phyloP scores from a whole-genome alignment of 1,140 invertebrate species.

The Pollicipes pollicipes region DNA sequence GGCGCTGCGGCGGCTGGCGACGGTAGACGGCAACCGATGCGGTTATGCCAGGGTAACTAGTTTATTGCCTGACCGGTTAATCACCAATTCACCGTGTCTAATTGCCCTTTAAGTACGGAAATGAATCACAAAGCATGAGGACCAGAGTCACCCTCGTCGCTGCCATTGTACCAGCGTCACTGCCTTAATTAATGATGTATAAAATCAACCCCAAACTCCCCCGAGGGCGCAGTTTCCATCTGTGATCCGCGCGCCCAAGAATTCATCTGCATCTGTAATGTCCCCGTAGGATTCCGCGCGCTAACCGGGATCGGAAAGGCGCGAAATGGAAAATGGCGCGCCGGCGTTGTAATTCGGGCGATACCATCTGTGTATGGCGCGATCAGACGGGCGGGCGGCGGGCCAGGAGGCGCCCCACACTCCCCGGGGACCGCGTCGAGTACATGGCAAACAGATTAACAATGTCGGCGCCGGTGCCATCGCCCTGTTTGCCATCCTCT shows the following conservation, averaged over 20 bases:
- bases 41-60: neutral
- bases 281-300: neutral
- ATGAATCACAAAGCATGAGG: neutral
- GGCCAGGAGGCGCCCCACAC: no score
- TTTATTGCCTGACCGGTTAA: neutral
- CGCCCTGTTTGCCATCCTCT: neutral
- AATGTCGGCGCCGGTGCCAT: neutral
- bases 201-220: slow-evolving; percentile 3
- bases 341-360: neutral
- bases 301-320: neutral
- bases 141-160: neutral
- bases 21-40: neutral
- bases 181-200: slow-evolving; percentile 6
- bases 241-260: neutral
- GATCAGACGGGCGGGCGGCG: no score
- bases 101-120: neutral
- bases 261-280: slow-evolving; percentile 5
- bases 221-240: neutral
- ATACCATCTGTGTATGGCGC: neutral
- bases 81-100: neutral
- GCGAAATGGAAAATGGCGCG: slow-evolving; percentile 1
- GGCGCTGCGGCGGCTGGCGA: no score
- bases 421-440: neutral
- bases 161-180: neutral
- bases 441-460: neutral